These are phyloP conservation scores for Nicator chloris DNA, from an alignment of 2,113 vertebrate genomes.

Conservation along the genomic window DNA sequence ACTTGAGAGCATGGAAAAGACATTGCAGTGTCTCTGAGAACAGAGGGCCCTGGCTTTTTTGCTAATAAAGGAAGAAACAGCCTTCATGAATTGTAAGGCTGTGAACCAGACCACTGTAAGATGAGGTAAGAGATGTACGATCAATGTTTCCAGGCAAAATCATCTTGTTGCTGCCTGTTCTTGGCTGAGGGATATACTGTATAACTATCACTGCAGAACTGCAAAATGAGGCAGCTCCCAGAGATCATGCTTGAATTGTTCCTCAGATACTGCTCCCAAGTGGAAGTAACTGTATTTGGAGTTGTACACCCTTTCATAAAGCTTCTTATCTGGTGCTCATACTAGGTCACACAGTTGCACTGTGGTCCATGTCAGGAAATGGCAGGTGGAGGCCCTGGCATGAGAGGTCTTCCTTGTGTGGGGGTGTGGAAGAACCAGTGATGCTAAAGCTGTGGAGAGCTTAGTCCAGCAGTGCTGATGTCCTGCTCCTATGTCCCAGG, in stretches of 20 bases:
- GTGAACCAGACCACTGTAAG: not conserved
- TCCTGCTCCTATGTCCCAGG: fast-evolving
- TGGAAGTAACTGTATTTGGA: not conserved
- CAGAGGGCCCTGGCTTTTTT: not conserved
- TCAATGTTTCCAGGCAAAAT: not conserved
- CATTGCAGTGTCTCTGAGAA: not conserved
- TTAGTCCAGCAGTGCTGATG: not conserved
- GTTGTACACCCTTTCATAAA: not conserved
- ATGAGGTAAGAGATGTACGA: not conserved
- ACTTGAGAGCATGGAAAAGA: not conserved
- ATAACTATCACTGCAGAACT: not conserved
- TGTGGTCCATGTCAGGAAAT: not conserved
- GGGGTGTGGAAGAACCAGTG: not conserved
- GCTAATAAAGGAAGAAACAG: not conserved
- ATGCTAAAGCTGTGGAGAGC: not conserved
- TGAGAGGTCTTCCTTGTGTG: not conserved
- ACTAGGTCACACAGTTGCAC: not conserved
- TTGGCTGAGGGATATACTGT: not conserved
- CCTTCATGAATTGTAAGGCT: not conserved
- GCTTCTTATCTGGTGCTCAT: not conserved
- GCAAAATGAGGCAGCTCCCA: not conserved
- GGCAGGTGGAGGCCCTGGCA: not conserved
- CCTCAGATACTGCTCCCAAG: not conserved
- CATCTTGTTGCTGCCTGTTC: not conserved
- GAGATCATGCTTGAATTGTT: not conserved